Percentiles rank a stretch among this genome's conserved stretches.
These are phyloP conservation scores for Melierax canorus DNA, from an alignment of 2,113 vertebrate genomes.

Conservation along the genomic window DNA sequence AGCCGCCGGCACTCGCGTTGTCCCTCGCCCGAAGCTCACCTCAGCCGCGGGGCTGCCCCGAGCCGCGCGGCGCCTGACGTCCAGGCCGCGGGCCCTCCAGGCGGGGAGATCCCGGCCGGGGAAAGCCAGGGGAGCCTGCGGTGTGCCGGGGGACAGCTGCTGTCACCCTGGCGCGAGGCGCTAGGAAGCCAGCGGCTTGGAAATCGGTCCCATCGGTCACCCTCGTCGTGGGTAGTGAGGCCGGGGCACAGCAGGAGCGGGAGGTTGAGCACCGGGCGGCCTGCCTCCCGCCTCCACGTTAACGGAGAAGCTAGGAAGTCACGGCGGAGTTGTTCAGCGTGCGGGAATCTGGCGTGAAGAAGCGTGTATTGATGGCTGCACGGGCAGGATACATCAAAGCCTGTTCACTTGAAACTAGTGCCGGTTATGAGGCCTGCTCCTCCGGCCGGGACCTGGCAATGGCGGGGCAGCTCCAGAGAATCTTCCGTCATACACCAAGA, in stretches of 20 bases:
- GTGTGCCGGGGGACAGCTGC: not conserved
- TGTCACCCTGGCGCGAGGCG: rapidly evolving
- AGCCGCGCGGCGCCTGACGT: too few species aligned
- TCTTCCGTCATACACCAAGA: rapidly evolving
- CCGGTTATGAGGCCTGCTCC: rapidly evolving
- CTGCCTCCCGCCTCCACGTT: rapidly evolving
- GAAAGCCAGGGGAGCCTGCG: not conserved
- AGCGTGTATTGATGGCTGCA: rapidly evolving
- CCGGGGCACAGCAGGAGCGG: not conserved
- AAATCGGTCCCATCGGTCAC: rapidly evolving
- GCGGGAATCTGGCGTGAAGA: rapidly evolving
- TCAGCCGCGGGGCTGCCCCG: not conserved
- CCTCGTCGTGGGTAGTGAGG: rapidly evolving
- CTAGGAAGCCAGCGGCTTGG: too few species aligned
- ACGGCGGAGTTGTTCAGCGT: rapidly evolving
- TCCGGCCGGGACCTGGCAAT: rapidly evolving
- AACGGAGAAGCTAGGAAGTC: too few species aligned
- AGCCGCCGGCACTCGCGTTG: not conserved
- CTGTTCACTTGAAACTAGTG: rapidly evolving
- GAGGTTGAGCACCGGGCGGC: rapidly evolving
- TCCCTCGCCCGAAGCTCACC: not conserved
- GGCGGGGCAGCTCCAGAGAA: not conserved
- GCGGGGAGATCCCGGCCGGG: too few species aligned
- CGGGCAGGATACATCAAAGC: rapidly evolving
- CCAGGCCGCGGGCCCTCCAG: not conserved